Evolutionary conservation across 2,888 invertebrate species (phyloP), one percentile per base, ranked within the genome.

Genomic region (Tigriopus californicus): DNA sequence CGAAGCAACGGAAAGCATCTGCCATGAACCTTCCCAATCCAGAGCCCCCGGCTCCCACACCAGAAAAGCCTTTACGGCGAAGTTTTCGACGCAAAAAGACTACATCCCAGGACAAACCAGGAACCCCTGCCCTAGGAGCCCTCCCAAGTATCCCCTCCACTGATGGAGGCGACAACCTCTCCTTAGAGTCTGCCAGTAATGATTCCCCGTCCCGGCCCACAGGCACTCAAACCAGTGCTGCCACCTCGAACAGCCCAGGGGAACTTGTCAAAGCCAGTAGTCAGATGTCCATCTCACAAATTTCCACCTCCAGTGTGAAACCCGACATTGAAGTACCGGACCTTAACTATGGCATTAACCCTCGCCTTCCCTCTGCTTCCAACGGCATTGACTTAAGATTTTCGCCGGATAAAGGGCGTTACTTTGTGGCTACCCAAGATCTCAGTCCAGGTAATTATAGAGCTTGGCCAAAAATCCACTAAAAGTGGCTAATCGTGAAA

Each of bases 311-410:
- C 18, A 25, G 24, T 20, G 13, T n/a, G 13, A 46, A 20, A 11
- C 22, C 57, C n/a, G 46, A 46, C 22, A 15, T 46, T 13, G 57
- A 57, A 46, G 57, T 57, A 1, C 57, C 57, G 12, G 57, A 57
- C 46, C 25, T 57, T 12, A 22, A 6, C 22, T 57, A 46, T 25
- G 57, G 57, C 18, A 6, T 25, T 24, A 57, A 57, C 25, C 46
- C 57, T n/a, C 57, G 57, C n/a, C 18, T 57, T 22, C 57, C 57
- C 13, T 22, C 20, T 44, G 57, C 57, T 46, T 57, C 57, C 13
- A 5, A 46, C 6, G 57, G 42, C 22, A 57, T 57, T 22, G 57
- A 57, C 10, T 46, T 57, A 18, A 44, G 47, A 20, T 57, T 57
- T 46, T 18, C 57, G 1, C 46, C 46, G 15, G 57, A 57, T n/a